These are phyloP conservation scores for Columba janthina DNA, from an alignment of 2,113 vertebrate species.

Conservation along the genomic window DNA sequence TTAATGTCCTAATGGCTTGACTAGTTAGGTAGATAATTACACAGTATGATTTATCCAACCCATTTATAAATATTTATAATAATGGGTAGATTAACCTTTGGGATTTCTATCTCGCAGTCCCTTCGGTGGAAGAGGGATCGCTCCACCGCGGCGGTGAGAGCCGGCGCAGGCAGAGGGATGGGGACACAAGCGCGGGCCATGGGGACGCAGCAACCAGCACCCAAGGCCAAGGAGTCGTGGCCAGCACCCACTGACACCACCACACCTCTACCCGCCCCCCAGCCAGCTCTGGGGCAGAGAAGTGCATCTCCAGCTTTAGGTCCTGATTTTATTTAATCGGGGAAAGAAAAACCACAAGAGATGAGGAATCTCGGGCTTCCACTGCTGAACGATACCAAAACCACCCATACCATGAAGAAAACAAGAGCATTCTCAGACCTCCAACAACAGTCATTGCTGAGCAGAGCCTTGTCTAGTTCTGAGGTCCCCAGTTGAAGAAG, in stretches of 20 bases:
- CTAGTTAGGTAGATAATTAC: constrained; percentile 77
- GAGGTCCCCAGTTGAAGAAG: too few species aligned
- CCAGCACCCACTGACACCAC: fast-evolving
- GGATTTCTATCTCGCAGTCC: constrained; percentile 58
- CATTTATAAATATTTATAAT: constrained; percentile 79
- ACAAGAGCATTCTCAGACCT: fast-evolving
- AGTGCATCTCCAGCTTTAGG: fast-evolving
- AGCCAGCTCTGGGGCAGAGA: fast-evolving
- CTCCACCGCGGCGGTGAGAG: background rate
- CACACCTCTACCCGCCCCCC: background rate
- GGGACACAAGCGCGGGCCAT: background rate
- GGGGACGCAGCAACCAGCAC: background rate
- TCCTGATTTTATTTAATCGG: background rate
- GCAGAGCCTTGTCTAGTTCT: background rate
- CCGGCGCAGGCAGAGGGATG: fast-evolving
- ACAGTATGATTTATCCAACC: constrained; percentile 75
- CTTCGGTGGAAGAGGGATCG: constrained; percentile 17
- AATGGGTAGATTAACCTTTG: constrained; percentile 77
- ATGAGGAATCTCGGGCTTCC: background rate
- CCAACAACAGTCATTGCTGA: fast-evolving
- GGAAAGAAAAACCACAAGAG: fast-evolving
- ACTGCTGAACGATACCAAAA: fast-evolving
- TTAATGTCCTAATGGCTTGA: constrained; percentile 76
- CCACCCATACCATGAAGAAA: fast-evolving
- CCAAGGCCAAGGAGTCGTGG: too few species aligned